Evolutionary conservation across 2,797 vertebrate species (phyloP).

Genomic region (Cynopterus sphinx): DNA sequence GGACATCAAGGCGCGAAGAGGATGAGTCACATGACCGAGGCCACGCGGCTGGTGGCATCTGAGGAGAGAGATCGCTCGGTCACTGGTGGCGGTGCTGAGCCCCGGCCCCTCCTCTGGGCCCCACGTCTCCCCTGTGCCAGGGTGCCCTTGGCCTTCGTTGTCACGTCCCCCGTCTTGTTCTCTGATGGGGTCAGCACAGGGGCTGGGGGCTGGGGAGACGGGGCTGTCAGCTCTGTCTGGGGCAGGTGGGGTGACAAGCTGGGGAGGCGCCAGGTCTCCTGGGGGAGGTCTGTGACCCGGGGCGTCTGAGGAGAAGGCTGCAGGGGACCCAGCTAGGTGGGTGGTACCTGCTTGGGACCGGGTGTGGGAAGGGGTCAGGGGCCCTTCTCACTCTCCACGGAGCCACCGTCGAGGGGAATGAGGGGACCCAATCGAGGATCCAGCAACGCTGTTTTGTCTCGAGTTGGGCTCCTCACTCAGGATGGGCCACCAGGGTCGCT

Average conservation of each 20-base stretch:
- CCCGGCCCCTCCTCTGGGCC: not conserved
- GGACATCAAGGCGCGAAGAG: not conserved
- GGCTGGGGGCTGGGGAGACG: not conserved
- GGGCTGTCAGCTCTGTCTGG: not conserved
- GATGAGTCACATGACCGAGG: not conserved
- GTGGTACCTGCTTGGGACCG: not conserved
- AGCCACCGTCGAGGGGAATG: not conserved
- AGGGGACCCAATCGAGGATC: not conserved
- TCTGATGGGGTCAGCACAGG: too few species aligned
- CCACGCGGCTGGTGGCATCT: not conserved
- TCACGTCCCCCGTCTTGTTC: not conserved
- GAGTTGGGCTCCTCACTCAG: not conserved
- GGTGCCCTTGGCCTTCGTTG: not conserved
- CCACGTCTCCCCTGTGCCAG: rapidly evolving
- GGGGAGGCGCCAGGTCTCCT: not conserved
- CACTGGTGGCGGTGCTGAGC: too few species aligned
- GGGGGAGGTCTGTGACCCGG: not conserved
- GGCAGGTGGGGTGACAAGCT: not conserved
- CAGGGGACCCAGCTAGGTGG: not conserved
- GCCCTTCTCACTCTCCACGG: not conserved
- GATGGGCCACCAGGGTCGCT: not conserved
- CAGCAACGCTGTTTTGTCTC: not conserved
- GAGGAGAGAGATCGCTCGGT: not conserved
- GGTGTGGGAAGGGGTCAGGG: not conserved
- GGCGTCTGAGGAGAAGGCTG: too few species aligned